Evolutionary conservation across 1,140 invertebrate genomes (phyloP).

Genomic region (Colletes gigas): DNA sequence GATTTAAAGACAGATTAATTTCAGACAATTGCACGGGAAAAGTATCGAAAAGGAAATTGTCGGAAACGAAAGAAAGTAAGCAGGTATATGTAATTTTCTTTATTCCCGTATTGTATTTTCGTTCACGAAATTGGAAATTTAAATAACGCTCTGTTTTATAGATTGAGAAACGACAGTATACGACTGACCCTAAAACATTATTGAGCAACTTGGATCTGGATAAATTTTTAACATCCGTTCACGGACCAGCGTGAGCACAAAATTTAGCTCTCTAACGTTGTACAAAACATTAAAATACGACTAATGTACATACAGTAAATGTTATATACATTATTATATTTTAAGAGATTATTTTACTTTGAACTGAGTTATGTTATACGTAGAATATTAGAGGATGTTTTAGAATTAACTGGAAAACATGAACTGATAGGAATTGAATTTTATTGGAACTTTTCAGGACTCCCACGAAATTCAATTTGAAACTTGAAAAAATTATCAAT

Average conservation of each 20-base stretch:
- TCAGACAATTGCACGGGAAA: slow-evolving; percentile 45
- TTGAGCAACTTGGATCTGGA: slow-evolving; percentile 68
- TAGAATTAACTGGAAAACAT: not conserved
- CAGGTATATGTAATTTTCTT: slow-evolving; percentile 52
- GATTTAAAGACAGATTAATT: not conserved
- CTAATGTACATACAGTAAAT: not conserved
- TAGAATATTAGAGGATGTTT: not conserved
- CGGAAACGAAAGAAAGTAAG: slow-evolving; percentile 52
- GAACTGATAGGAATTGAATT: not conserved
- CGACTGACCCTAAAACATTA: slow-evolving; percentile 63
- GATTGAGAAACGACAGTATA: slow-evolving; percentile 60
- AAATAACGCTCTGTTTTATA: slow-evolving; percentile 32
- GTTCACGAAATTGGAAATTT: not conserved
- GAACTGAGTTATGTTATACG: not conserved
- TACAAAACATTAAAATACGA: slow-evolving; percentile 9
- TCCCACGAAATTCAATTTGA: not conserved
- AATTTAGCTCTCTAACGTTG: slow-evolving; percentile 10
- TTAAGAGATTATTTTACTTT: not conserved
- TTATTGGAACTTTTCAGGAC: not conserved
- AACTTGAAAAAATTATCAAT: not conserved
- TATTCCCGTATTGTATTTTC: not conserved
- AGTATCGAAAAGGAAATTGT: slow-evolving; percentile 55
- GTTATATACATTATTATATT: not conserved
- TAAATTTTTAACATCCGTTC: slow-evolving; percentile 70
- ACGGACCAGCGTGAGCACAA: slow-evolving; percentile 63